phyloP scores from a whole-genome alignment of 2,113 vertebrate species.

The Macaca mulatta region DNA sequence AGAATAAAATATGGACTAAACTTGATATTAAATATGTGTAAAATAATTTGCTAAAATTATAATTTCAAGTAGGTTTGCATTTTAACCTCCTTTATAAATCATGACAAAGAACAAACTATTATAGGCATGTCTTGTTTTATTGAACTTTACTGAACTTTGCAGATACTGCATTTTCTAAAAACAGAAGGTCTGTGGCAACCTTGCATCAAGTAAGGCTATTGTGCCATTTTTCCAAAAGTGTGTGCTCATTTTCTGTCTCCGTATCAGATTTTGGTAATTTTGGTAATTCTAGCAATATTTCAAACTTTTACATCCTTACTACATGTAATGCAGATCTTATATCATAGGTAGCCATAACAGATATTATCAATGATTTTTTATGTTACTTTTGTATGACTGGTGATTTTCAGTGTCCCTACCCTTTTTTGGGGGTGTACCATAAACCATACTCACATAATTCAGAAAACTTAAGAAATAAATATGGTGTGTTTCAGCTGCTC shows the following conservation, averaged over 20 bases:
- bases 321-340: background rate
- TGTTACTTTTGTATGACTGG: background rate
- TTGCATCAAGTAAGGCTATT: background rate
- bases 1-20: background rate
- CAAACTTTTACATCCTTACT: background rate
- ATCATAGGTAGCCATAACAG: too few relatives aligned
- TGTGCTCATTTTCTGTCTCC: background rate
- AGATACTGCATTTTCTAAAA: background rate
- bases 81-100: background rate
- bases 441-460: background rate
- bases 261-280: background rate
- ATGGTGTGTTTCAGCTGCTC: background rate
- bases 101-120: background rate
- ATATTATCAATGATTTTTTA: too few relatives aligned
- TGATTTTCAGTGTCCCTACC: background rate
- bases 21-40: background rate
- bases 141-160: background rate
- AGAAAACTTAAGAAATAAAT: background rate
- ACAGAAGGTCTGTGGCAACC: background rate
- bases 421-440: background rate
- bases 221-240: background rate
- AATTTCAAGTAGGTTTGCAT: background rate
- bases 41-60: slow-evolving; percentile 35
- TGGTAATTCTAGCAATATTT: background rate
- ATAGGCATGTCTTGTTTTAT: background rate